These are phyloP conservation scores for Piliocolobus tephrosceles DNA, from an alignment of 2,113 vertebrate species.

Conservation along the genomic window DNA sequence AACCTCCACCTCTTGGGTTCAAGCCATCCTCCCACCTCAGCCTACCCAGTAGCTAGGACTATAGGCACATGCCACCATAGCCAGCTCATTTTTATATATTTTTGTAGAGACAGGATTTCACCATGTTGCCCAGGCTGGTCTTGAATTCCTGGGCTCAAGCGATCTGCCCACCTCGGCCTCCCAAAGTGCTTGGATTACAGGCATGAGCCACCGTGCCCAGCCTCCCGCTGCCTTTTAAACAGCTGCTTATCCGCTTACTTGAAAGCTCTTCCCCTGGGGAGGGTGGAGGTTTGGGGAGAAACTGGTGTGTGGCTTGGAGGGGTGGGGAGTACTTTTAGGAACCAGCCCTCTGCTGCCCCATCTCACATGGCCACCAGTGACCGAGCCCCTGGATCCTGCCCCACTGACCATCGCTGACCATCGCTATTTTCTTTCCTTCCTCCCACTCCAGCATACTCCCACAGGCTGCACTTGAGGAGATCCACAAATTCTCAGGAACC, in stretches of 20 bases:
- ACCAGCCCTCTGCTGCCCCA: fast-evolving
- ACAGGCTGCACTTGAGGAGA: constrained; percentile 96
- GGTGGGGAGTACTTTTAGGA: neutral
- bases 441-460: constrained; percentile 91
- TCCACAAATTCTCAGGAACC: constrained; percentile 96
- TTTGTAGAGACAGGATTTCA: too few species aligned
- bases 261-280: neutral
- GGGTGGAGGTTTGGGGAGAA: neutral
- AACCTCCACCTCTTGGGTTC: too few species aligned
- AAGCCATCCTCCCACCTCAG: too few species aligned
- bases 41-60: too few species aligned
- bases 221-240: neutral
- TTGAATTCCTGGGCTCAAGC: too few species aligned
- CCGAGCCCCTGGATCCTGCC: too few species aligned
- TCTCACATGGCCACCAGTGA: neutral
- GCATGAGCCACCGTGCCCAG: too few species aligned
- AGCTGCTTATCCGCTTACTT: neutral
- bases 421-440: neutral
- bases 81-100: too few species aligned
- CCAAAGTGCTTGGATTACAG: too few species aligned
- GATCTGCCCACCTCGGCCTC: too few species aligned
- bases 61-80: too few species aligned
- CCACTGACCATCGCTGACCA: neutral
- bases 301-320: neutral
- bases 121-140: too few species aligned